Base-by-base conservation (phyloP, 2,797 vertebrate species). In the Pseudochaenichthys georgianus region DNA sequence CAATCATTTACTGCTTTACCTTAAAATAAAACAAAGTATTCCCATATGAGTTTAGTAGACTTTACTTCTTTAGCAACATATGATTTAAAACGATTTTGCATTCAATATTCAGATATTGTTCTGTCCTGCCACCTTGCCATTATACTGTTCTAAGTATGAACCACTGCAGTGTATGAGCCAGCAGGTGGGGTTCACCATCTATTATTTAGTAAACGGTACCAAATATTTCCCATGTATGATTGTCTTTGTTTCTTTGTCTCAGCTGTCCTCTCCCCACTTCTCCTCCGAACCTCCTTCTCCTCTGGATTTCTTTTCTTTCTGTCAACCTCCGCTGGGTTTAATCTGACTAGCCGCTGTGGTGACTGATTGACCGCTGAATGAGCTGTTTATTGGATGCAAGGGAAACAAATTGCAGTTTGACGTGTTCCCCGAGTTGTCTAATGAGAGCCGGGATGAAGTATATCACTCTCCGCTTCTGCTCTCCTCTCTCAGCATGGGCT, bases 351-450 rank as follows among this genome's bases (percentile, higher is more conserved):
- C 92, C 81, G 90, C 91, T 86, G 91, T 80, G 92, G 91, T 95
- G 93, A 96, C 94, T 94, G 95, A 95, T 96, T 95, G 94, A 91
- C 92, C 92, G 86, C 92, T 80, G 93, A 95, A 95, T 95, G 94
- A 95, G 94, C 93, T 93, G 91, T 93, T 95, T 96, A 95, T 95
- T 96, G 95, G 94, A 95, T 95, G 94, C 94, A 94, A 94, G 89
- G 90, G 91, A 95, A 95, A 95, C 94, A 95, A 95, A 96, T 95
- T 95, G 94, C 92, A 81, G 92, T 92, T 94, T 93, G 94, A 94
- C 92, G 88, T 88, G 88, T 93, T 93, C 85, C 91, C 89, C 81
- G 91, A 93, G 89, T 92, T 91, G 89, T 89, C 91, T 94, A 93
- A 95, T 94, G 94, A 94, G 94, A 94, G 91, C 80, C 87, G 70